A percentile compares a stretch with the other conserved stretches of the same genome.
These are phyloP conservation scores for Drosophila busckii DNA, from an alignment of 1,140 invertebrate species.

Conservation along the genomic window DNA sequence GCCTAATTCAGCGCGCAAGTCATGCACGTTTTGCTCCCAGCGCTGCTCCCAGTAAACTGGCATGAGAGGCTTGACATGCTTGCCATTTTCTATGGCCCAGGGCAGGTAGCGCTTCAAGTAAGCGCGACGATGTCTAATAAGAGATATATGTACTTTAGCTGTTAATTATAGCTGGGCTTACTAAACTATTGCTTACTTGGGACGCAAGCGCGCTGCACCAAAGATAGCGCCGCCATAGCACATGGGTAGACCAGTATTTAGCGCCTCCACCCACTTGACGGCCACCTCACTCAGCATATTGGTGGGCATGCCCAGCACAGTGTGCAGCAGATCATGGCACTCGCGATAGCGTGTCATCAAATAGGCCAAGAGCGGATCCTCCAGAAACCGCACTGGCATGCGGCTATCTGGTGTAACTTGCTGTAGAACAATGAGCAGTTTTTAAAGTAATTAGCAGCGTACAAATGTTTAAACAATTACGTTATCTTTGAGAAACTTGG, in stretches of 20 bases:
- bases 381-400: slow-evolving; percentile 92
- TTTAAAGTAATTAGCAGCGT: background rate
- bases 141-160: slow-evolving; percentile 30
- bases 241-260: slow-evolving; percentile 95
- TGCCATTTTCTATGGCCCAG: slow-evolving; percentile 92
- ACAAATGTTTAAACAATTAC: slow-evolving; percentile 78
- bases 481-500: slow-evolving; percentile 89
- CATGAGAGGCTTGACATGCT: slow-evolving; percentile 84
- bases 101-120: slow-evolving; percentile 90
- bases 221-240: slow-evolving; percentile 92
- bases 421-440: slow-evolving; percentile 73
- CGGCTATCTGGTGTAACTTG: slow-evolving; percentile 96
- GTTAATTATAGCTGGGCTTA: slow-evolving; percentile 8
- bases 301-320: slow-evolving; percentile 94
- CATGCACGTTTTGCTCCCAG: slow-evolving; percentile 92
- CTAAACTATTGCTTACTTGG: slow-evolving; percentile 83
- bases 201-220: slow-evolving; percentile 88
- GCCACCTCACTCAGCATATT: slow-evolving; percentile 96
- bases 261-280: slow-evolving; percentile 98
- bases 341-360: slow-evolving; percentile 98
- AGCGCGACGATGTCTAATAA: slow-evolving; percentile 86
- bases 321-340: slow-evolving; percentile 96
- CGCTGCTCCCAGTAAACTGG: slow-evolving; percentile 95
- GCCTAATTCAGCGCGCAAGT: slow-evolving; percentile 89
- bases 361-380: slow-evolving; percentile 94